These are phyloP conservation scores for Chondrosia reniformis DNA, from an alignment of 37 sponge, comb jelly and placozoan species.

Conservation along the genomic window DNA sequence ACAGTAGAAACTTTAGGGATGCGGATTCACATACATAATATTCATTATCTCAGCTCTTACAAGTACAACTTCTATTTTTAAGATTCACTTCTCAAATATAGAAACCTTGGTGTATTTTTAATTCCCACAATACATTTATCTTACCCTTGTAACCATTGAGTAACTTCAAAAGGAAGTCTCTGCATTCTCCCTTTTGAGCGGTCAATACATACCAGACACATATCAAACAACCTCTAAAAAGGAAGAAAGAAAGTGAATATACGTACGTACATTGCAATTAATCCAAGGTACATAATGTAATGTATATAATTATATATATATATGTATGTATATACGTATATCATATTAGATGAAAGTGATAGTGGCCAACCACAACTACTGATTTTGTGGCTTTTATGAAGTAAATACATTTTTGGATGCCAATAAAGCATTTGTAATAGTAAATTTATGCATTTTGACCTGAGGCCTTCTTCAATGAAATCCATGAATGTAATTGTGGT, in stretches of 20 bases:
- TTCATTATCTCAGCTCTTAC: not conserved
- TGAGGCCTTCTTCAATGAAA: not conserved
- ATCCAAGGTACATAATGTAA: too few relatives aligned
- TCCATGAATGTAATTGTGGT: not conserved
- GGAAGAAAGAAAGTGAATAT: not conserved
- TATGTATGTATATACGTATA: not conserved
- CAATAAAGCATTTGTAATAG: not conserved
- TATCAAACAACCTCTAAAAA: constrained; percentile 1
- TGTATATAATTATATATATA: not conserved
- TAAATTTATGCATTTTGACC: not conserved
- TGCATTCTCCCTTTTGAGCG: not conserved
- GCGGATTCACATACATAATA: not conserved
- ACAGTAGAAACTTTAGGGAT: too few relatives aligned
- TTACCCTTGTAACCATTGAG: not conserved
- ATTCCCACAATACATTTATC: not conserved
- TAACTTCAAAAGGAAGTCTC: not conserved
- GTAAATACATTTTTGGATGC: not conserved
- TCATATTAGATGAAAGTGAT: too few relatives aligned
- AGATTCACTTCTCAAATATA: not conserved
- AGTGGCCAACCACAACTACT: too few relatives aligned
- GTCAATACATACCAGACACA: not conserved
- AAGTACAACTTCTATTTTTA: not conserved
- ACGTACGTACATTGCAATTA: not conserved
- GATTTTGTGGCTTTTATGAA: not conserved
- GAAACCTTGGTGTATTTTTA: not conserved